A percentile compares a stretch with the other conserved stretches of the same genome.
Conservation (phyloP, 1,140 invertebrate species). For the Tetramorium alpestre region DNA sequence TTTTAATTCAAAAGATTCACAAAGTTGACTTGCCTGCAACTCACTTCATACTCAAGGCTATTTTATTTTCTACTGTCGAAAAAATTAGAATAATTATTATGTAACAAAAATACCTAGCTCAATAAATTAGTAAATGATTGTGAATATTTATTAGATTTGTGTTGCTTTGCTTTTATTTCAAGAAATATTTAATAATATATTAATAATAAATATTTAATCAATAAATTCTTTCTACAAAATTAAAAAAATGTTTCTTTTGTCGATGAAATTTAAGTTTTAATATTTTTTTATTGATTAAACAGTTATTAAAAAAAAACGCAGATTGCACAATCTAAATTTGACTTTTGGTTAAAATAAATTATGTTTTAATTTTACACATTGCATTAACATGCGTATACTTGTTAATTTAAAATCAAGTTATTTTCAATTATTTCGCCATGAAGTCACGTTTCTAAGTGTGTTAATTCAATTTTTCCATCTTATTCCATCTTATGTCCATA, state of each 20-base stretch:
- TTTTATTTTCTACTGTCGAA: neutral
- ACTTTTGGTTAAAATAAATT: too few relatives aligned
- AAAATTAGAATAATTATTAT: neutral
- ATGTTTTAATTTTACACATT: too few relatives aligned
- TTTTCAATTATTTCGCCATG: neutral
- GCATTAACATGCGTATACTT: too few relatives aligned
- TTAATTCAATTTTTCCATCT: neutral
- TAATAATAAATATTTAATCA: too few relatives aligned
- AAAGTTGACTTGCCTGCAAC: neutral
- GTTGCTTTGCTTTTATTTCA: neutral
- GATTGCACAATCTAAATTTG: too few relatives aligned
- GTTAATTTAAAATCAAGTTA: too few relatives aligned
- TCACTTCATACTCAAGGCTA: neutral
- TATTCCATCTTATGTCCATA: neutral
- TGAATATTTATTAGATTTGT: neutral
- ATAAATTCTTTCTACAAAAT: neutral
- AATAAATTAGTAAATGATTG: neutral
- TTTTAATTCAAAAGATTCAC: neutral
- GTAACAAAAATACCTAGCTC: neutral
- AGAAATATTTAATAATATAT: neutral
- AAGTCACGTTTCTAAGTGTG: neutral
- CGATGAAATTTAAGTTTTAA: neutral
- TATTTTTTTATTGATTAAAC: neutral
- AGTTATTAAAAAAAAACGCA: too few relatives aligned
- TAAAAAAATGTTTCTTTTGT: neutral